Percentiles rank a stretch among this genome's conserved stretches.
Conservation (phyloP, 2,888 invertebrate species). For the Drepana falcataria region DNA sequence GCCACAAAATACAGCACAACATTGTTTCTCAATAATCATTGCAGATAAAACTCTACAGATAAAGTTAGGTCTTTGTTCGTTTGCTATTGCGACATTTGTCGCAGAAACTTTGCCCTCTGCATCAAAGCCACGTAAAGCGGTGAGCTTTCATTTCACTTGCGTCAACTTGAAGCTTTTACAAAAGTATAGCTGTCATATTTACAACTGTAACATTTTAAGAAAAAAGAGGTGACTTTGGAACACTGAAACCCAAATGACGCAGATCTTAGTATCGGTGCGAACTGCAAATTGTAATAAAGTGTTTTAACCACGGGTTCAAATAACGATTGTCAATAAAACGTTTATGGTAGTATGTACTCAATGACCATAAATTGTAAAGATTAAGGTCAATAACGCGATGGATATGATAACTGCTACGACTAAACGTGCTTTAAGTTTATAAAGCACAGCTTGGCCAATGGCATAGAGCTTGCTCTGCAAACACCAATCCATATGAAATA, state of each 20-base stretch:
- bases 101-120: background rate
- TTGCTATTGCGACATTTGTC: background rate
- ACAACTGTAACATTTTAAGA: conserved; percentile 27
- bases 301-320: conserved; percentile 52
- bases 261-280: conserved; percentile 19
- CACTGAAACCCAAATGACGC: background rate
- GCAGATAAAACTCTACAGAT: conserved; percentile 13
- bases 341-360: conserved; percentile 64
- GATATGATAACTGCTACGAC: conserved; percentile 62
- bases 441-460: conserved; percentile 16
- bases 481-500: background rate
- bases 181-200: conserved; percentile 22
- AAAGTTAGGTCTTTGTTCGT: conserved; percentile 13
- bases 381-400: conserved; percentile 73
- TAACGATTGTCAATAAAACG: conserved; percentile 69
- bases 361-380: conserved; percentile 71
- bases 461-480: background rate
- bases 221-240: conserved; percentile 1
- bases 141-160: conserved; percentile 22
- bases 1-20: conserved; percentile 22
- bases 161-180: conserved; percentile 26
- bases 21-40: conserved; percentile 23
- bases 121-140: background rate
- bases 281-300: conserved; percentile 40
- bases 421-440: conserved; percentile 21